Percentiles rank a stretch among this genome's conserved stretches.
These are phyloP conservation scores for Capreolus pygargus DNA, from an alignment of 2,113 vertebrate genomes.

Conservation along the genomic window DNA sequence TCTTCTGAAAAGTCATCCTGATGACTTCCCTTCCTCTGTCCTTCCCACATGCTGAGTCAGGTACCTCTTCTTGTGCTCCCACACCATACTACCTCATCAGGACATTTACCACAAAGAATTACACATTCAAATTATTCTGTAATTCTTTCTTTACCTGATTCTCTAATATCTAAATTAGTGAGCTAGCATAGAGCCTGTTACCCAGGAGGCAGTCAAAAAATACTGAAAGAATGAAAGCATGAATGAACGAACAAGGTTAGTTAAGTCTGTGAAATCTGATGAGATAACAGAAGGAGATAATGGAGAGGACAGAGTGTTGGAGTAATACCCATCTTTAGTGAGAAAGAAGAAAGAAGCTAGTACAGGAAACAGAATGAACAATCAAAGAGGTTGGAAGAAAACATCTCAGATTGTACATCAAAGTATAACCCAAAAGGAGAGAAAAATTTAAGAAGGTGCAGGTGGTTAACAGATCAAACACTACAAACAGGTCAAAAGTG, in stretches of 20 bases:
- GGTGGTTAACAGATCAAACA: slow-evolving; percentile 19
- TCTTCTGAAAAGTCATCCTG: neutral
- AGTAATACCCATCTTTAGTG: neutral
- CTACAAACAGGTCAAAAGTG: neutral
- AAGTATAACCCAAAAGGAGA: slow-evolving; percentile 45
- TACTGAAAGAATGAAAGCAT: slow-evolving; percentile 37
- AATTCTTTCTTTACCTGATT: neutral
- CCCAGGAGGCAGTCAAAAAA: slow-evolving; percentile 21
- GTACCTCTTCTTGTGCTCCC: neutral
- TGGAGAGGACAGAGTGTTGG: slow-evolving; percentile 27
- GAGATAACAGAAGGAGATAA: slow-evolving; percentile 51
- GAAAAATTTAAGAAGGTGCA: slow-evolving; percentile 3
- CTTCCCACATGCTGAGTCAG: neutral
- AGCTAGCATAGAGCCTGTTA: neutral
- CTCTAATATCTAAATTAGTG: neutral
- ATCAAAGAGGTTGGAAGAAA: slow-evolving; percentile 42
- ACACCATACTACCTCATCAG: neutral
- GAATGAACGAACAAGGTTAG: slow-evolving; percentile 29
- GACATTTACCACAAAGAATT: slow-evolving; percentile 28
- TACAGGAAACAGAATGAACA: slow-evolving; percentile 52
- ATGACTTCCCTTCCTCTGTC: neutral
- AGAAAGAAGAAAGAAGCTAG: neutral
- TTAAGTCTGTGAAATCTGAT: slow-evolving; percentile 54
- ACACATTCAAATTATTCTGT: neutral
- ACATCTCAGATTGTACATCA: slow-evolving; percentile 1